Evolutionary conservation across 2,888 invertebrate genomes (phyloP), one percentile per base, ranked within the genome.

Genomic region (Fragum whitleyi): DNA sequence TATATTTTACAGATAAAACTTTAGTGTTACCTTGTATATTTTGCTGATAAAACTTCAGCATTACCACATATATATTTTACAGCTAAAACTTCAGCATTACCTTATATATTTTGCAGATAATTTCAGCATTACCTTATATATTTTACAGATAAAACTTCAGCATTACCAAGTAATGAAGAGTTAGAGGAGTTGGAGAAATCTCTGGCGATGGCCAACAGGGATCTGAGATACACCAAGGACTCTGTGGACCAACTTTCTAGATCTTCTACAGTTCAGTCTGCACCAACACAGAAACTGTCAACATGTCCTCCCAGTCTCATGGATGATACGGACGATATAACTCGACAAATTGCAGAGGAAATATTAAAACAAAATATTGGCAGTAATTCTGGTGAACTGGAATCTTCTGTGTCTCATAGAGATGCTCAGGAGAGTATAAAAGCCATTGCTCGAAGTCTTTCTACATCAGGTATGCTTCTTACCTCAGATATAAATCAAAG

Each of bases 121-220:
- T 59, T 11, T 69, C 68, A 42, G 61, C 77, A 42, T 26, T n/a
- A n/a, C n/a, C n/a, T n/a, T 36, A 9, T 36, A 3, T 36, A 36
- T 59, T 47, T 74, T 77, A 36, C 68, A 81, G 81, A 71, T 70
- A 81, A 81, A 61, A 42, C 67, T 11, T 69, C 68, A 42, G 61
- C 77, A 42, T 26, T 82, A 29, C 96, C 96, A 51, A 95, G 96
- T 68, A 95, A 96, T 92, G 97, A 97, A 92, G 97, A 98, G 94
- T 96, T 97, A 47, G 97, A 97, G 87, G 97, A 97, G 93, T 94
- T 98, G 89, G 97, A 97, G 92, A 96, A 97, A 79, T 97, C 97
- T 11, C 94, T 98, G 83, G 96, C 96, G 88, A 96, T 96, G 67
- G 97, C 96, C 61, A 96, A 96, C 23, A 91, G 92, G 85, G 92